A percentile compares a stretch with the other conserved stretches of the same genome.
Conservation (phyloP, 2,888 invertebrate genomes). For the Lepidocyrtoides sp. region DNA sequence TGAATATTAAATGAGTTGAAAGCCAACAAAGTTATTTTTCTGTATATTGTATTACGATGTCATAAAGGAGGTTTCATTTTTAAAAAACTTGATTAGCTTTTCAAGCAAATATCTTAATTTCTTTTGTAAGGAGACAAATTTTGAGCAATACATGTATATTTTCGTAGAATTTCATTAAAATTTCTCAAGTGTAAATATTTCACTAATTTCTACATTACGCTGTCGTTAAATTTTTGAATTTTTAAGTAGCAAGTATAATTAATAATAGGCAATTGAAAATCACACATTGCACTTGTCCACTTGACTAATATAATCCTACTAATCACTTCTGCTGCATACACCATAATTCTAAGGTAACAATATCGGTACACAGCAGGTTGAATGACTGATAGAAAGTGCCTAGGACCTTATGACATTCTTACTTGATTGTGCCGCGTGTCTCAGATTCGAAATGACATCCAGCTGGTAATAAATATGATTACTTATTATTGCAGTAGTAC, state of each 20-base stretch:
- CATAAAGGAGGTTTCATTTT: too few species aligned
- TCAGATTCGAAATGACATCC: constrained; percentile 38
- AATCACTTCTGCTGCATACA: too few species aligned
- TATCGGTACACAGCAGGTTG: neutral
- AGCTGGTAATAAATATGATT: constrained; percentile 38
- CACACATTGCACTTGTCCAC: constrained; percentile 7
- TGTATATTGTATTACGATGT: too few species aligned
- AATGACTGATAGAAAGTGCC: neutral
- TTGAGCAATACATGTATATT: neutral
- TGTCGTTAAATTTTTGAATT: neutral
- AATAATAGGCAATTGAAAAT: neutral
- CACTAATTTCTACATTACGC: neutral
- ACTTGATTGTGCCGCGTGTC: constrained; percentile 37
- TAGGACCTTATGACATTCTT: neutral
- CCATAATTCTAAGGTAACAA: too few species aligned
- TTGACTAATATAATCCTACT: neutral
- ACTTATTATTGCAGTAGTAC: too few species aligned
- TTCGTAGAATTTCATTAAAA: neutral
- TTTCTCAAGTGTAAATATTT: neutral
- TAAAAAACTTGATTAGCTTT: neutral
- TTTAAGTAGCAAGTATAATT: neutral
- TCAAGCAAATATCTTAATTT: neutral
- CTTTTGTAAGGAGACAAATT: neutral
- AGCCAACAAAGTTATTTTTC: neutral
- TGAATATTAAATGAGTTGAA: neutral